Evolutionary conservation across 2,797 vertebrate genomes (phyloP).

Genomic region (Acanthurus leucopareius): DNA sequence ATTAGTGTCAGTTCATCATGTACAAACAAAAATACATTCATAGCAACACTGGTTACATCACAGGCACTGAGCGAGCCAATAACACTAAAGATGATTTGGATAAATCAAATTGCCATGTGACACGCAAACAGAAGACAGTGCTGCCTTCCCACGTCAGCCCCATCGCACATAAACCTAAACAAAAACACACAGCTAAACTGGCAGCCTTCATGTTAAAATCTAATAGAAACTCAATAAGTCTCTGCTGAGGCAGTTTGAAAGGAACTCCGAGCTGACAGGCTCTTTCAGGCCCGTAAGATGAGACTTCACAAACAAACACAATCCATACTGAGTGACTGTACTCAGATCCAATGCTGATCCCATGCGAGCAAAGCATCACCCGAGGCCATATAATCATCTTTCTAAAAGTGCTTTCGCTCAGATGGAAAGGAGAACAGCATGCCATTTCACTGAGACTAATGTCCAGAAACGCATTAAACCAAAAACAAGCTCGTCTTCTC

Average conservation of each 20-base stretch:
- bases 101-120: slow-evolving; percentile 72
- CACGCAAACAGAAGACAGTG: slow-evolving; percentile 68
- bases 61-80: slow-evolving; percentile 36
- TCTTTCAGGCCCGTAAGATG: slow-evolving; percentile 70
- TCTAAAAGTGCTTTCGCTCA: slow-evolving; percentile 75
- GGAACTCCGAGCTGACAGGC: slow-evolving; percentile 68
- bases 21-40: slow-evolving; percentile 43
- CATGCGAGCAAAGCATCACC: slow-evolving; percentile 66
- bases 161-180: slow-evolving; percentile 79
- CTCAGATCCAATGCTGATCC: slow-evolving; percentile 62
- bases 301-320: slow-evolving; percentile 82
- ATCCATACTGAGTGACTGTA: slow-evolving; percentile 79
- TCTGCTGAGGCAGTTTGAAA: slow-evolving; percentile 67
- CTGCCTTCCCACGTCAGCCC: slow-evolving; percentile 67
- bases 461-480: slow-evolving; percentile 81
- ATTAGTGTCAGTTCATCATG: slow-evolving; percentile 11
- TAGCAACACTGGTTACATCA: slow-evolving; percentile 55
- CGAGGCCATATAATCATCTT: slow-evolving; percentile 80
- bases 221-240: slow-evolving; percentile 74
- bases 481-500: slow-evolving; percentile 73
- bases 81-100: slow-evolving; percentile 57
- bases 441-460: slow-evolving; percentile 83
- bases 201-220: slow-evolving; percentile 75
- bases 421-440: slow-evolving; percentile 81
- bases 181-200: slow-evolving; percentile 80